Evolutionary conservation across 2,113 vertebrate genomes (phyloP).

Genomic region (Phylloscopus whistleri): DNA sequence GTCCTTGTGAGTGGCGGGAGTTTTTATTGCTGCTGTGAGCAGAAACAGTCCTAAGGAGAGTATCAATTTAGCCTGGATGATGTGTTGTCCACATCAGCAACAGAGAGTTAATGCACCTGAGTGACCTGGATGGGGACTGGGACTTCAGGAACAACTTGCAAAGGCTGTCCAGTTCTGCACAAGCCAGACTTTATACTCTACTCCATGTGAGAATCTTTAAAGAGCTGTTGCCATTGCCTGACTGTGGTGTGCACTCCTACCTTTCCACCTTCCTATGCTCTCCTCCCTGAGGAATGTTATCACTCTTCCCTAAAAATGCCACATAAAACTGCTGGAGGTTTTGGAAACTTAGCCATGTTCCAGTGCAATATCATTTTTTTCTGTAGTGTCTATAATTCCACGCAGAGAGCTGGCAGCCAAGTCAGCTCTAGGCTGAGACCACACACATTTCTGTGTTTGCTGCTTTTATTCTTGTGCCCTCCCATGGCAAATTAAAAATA

Average conservation of each 20-base stretch:
- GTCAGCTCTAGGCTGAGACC: not conserved
- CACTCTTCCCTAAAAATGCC: not conserved
- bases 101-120: not conserved
- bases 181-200: not conserved
- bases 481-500: not conserved
- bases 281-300: not conserved
- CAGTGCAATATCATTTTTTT: not conserved
- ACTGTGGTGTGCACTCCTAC: not conserved
- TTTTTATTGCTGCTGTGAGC: not conserved
- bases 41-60: not conserved
- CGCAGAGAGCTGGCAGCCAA: not conserved
- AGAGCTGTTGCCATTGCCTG: not conserved
- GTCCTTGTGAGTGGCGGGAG: not conserved
- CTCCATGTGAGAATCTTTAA: not conserved
- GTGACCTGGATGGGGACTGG: not conserved
- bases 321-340: not conserved
- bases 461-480: not conserved
- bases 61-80: not conserved
- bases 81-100: not conserved
- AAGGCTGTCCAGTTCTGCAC: not conserved
- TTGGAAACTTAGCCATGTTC: not conserved
- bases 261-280: not conserved
- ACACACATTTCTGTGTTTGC: not conserved
- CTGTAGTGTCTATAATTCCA: not conserved
- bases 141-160: not conserved